Conservation (phyloP, 2,888 invertebrate genomes). For the Apomyelois bistriatella region DNA sequence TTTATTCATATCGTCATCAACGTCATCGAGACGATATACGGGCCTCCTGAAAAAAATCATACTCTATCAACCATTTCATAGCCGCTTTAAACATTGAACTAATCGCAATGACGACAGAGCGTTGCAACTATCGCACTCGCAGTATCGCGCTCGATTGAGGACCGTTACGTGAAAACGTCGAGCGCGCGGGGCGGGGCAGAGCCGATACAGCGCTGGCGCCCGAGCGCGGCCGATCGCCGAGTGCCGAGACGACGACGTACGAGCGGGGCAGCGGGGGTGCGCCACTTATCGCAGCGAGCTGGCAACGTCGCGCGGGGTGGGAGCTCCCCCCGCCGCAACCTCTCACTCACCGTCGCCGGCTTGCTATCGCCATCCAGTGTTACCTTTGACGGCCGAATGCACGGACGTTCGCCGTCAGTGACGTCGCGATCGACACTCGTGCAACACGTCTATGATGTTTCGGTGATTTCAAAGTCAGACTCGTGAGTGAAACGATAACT, state of each 20-base stretch:
- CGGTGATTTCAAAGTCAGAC: conserved; percentile 74
- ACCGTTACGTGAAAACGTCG: conserved; percentile 79
- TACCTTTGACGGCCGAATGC: conserved; percentile 81
- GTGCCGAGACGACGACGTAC: conserved; percentile 71
- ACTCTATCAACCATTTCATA: conserved; percentile 23
- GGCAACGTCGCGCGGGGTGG: conserved; percentile 79
- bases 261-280: conserved; percentile 76
- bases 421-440: conserved; percentile 77
- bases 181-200: conserved; percentile 71
- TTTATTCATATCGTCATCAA: conserved; percentile 20
- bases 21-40: too few relatives aligned
- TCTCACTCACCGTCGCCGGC: conserved; percentile 81
- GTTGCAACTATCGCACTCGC: conserved; percentile 65
- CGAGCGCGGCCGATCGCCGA: conserved; percentile 70
- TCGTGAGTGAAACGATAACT: conserved; percentile 72
- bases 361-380: conserved; percentile 79
- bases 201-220: conserved; percentile 68
- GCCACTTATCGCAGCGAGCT: conserved; percentile 78
- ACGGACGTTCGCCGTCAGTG: conserved; percentile 74
- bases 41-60: neutral
- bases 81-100: conserved; percentile 43
- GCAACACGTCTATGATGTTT: conserved; percentile 78
- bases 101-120: conserved; percentile 52
- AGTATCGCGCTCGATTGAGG: conserved; percentile 79
- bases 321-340: conserved; percentile 78